Percentiles rank a stretch among this genome's conserved stretches.
Evolutionary conservation across 2,113 vertebrate genomes (phyloP).

Genomic region (Sinocyclocheilus grahami): DNA sequence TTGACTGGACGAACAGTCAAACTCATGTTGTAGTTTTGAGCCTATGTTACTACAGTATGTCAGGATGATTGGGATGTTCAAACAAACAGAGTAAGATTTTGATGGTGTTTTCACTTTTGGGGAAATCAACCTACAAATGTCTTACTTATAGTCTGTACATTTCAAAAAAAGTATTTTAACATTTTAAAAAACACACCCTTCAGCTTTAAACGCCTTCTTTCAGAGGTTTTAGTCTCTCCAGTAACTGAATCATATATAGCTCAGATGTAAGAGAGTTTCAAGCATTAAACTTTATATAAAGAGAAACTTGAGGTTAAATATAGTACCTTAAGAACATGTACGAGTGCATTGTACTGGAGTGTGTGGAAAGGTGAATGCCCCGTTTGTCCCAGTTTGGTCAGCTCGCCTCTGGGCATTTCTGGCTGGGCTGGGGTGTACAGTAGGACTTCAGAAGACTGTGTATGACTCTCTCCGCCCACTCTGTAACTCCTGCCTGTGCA

Average conservation of each 20-base stretch:
- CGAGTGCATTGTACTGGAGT: conserved; percentile 1
- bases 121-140: background rate
- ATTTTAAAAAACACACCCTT: background rate
- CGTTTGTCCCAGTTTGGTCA: conserved; percentile 29
- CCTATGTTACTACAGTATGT: too few relatives aligned
- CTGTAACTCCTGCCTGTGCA: conserved; percentile 24
- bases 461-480: conserved; percentile 49
- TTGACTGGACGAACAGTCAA: too few relatives aligned
- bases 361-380: conserved; percentile 30
- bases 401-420: conserved; percentile 21
- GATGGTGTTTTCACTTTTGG: background rate
- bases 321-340: conserved; percentile 35
- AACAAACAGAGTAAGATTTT: background rate
- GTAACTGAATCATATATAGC: background rate
- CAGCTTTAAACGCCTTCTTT: background rate
- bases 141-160: background rate
- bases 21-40: too few relatives aligned
- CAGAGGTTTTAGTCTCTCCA: background rate
- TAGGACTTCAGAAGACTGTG: conserved; percentile 48
- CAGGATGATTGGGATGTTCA: background rate
- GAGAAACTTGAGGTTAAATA: conserved; percentile 40
- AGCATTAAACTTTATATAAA: conserved; percentile 27
- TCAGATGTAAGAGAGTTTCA: background rate
- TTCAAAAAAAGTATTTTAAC: background rate
- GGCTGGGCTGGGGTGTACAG: conserved; percentile 37